phyloP scores from a whole-genome alignment of 2,888 invertebrate species.

The Tenthredo livida region DNA sequence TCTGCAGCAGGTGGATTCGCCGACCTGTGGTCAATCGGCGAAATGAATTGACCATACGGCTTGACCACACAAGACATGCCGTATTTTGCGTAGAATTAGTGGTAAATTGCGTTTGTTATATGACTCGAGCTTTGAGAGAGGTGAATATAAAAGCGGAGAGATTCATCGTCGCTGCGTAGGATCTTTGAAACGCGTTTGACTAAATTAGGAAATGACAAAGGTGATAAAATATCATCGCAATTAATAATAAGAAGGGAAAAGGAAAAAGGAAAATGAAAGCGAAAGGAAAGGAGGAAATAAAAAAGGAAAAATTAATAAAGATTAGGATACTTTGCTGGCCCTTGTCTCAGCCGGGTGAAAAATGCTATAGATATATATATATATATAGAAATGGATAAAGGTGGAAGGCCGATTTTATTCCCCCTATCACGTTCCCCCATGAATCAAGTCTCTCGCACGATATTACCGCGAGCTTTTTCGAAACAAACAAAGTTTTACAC shows the following conservation, averaged over 20 bases:
- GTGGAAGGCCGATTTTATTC: conserved; percentile 26
- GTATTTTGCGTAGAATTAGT: not conserved
- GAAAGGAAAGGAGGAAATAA: not conserved
- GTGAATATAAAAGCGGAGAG: too few species aligned
- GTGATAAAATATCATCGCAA: not conserved
- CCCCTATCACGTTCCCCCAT: conserved; percentile 28
- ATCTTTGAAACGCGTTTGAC: too few species aligned
- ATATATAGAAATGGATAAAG: not conserved
- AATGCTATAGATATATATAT: not conserved
- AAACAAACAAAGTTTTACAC: not conserved
- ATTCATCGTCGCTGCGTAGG: too few species aligned
- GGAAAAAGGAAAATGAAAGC: not conserved
- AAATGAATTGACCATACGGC: not conserved
- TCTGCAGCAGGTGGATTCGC: not conserved
- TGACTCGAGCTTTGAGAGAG: not conserved
- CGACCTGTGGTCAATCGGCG: not conserved
- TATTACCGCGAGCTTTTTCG: not conserved
- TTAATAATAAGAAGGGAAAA: not conserved
- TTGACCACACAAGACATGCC: not conserved
- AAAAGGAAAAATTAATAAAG: not conserved
- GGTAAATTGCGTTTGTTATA: not conserved
- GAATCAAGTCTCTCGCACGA: conserved; percentile 16
- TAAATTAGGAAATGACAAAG: not conserved
- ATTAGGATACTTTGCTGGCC: not conserved
- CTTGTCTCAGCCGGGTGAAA: not conserved